Conservation (phyloP, 2,113 vertebrate species). For the Parus major region DNA sequence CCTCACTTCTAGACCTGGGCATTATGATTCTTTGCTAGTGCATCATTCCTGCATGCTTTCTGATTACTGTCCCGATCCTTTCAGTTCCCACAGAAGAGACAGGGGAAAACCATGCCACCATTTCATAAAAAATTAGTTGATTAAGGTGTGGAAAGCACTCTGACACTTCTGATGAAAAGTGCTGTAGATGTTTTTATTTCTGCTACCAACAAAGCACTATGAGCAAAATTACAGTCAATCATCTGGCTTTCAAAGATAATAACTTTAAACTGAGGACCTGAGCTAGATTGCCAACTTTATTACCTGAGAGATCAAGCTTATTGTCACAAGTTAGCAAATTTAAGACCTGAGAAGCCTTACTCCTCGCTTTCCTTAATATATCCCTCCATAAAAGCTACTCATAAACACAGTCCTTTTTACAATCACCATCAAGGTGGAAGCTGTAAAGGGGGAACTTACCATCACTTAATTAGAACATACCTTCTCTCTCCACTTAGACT, state of each 20-base stretch:
- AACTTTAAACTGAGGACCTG: conserved; percentile 17
- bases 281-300: conserved; percentile 18
- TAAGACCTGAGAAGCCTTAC: conserved; percentile 18
- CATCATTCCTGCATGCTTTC: background rate
- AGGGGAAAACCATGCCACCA: background rate
- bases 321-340: conserved; percentile 38
- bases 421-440: background rate
- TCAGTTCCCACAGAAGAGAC: background rate
- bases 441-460: background rate
- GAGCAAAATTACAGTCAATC: conserved; percentile 22
- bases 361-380: conserved; percentile 1
- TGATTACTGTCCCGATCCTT: background rate
- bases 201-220: conserved; percentile 1
- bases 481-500: background rate
- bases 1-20: background rate
- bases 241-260: conserved; percentile 40
- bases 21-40: background rate
- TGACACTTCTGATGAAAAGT: conserved; percentile 27
- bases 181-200: conserved; percentile 29
- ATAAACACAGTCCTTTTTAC: conserved; percentile 10
- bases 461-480: conserved; percentile 3
- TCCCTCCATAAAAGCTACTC: conserved; percentile 28
- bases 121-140: conserved; percentile 27
- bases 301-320: conserved; percentile 4
- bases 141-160: conserved; percentile 21